Percentiles rank a stretch among this genome's conserved stretches.
phyloP scores from a whole-genome alignment of 1,140 invertebrate species.

The Pseudomyrmex concolor region DNA sequence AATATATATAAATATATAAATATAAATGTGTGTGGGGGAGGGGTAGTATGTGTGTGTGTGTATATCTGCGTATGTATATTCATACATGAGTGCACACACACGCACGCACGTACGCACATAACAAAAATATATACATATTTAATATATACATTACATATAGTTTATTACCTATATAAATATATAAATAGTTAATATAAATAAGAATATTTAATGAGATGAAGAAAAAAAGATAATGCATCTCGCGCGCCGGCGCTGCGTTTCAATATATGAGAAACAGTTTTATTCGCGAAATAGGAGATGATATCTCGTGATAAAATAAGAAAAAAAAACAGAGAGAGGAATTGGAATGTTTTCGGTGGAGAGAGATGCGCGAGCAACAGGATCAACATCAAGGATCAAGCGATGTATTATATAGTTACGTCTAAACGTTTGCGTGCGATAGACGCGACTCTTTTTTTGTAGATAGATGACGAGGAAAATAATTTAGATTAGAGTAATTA shows the following conservation, averaged over 20 bases:
- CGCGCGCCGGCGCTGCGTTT: constrained; percentile 41
- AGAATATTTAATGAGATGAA: constrained; percentile 70
- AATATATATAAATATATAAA: constrained; percentile 77
- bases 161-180: constrained; percentile 78
- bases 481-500: constrained; percentile 69
- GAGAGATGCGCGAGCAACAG: constrained; percentile 63
- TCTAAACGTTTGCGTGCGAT: constrained; percentile 45
- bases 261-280: constrained; percentile 43
- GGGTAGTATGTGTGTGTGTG: too few relatives aligned
- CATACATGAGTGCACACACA: too few relatives aligned
- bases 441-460: constrained; percentile 67
- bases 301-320: constrained; percentile 23
- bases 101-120: constrained; percentile 65
- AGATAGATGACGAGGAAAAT: constrained; percentile 67
- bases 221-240: constrained; percentile 52
- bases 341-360: constrained; percentile 40
- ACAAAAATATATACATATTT: constrained; percentile 75
- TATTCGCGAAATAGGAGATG: constrained; percentile 27
- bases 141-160: constrained; percentile 79
- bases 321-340: not conserved
- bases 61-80: too few relatives aligned
- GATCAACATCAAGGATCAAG: constrained; percentile 62
- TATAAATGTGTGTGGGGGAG: not conserved
- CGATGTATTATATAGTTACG: constrained; percentile 51
- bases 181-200: constrained; percentile 71